phyloP scores from a whole-genome alignment of 2,113 vertebrate genomes.

The Rhinoptilus africanus region DNA sequence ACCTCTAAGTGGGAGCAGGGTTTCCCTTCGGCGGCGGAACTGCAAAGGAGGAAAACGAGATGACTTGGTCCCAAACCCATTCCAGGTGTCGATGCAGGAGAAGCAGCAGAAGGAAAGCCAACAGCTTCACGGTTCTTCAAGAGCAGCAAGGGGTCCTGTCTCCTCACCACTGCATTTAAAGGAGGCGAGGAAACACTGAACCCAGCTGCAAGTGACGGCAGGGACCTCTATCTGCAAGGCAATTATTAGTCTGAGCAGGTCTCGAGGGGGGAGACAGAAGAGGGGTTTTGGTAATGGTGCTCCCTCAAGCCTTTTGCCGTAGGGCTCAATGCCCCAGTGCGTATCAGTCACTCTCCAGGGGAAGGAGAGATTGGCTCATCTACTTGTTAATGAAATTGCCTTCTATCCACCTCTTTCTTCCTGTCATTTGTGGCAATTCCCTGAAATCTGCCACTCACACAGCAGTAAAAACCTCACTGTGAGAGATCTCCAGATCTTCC shows the following conservation, averaged over 20 bases:
- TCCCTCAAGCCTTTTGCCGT: background rate
- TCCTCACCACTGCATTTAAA: background rate
- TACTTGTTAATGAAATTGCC: background rate
- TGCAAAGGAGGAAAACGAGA: background rate
- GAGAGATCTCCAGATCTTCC: background rate
- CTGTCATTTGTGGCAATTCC: background rate
- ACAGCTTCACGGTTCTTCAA: background rate
- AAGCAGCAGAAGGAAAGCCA: background rate
- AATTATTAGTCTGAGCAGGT: background rate
- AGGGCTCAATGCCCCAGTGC: background rate
- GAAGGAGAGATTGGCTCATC: background rate
- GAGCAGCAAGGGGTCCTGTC: background rate
- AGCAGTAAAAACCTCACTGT: rapidly evolving
- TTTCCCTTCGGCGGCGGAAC: background rate
- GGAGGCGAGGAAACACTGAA: background rate
- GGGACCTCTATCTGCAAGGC: background rate
- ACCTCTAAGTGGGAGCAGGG: background rate
- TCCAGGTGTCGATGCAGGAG: background rate
- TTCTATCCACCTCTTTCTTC: background rate
- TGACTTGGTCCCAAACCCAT: rapidly evolving
- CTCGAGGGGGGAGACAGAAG: background rate
- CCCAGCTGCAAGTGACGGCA: background rate
- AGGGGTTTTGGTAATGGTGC: background rate
- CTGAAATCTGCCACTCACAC: background rate
- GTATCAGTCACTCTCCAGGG: too few relatives aligned